These are phyloP conservation scores for Lucinisca nassula DNA, from an alignment of 2,888 invertebrate genomes.

Conservation along the genomic window DNA sequence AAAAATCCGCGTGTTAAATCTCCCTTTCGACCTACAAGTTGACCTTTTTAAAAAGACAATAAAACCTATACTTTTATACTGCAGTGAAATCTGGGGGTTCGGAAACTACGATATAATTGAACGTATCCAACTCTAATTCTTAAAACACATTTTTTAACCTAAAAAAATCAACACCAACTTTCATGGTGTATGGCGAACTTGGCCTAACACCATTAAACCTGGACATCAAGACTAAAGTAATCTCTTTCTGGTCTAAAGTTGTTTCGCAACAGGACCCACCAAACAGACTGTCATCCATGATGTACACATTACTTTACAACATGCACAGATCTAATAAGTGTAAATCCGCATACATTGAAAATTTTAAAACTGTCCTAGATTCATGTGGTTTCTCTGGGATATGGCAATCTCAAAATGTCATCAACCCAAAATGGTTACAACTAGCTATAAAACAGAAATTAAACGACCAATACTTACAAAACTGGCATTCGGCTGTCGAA, in stretches of 20 bases:
- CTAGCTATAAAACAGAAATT: constrained; percentile 1
- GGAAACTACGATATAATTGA: not conserved
- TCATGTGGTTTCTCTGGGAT: not conserved
- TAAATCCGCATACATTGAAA: not conserved
- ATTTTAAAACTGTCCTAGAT: not conserved
- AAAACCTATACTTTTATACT: not conserved
- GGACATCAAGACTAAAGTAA: not conserved
- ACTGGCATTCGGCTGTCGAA: not conserved
- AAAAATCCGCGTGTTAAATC: not conserved
- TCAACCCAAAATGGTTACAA: constrained; percentile 11
- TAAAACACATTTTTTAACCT: not conserved
- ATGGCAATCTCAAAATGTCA: not conserved
- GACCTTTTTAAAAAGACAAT: not conserved
- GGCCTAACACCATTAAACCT: not conserved
- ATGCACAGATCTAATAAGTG: not conserved
- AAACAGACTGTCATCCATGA: not conserved
- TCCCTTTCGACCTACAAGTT: not conserved
- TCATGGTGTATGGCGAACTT: not conserved
- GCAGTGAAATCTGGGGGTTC: not conserved
- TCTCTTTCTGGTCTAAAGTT: not conserved
- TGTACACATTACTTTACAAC: not conserved
- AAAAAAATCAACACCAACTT: not conserved
- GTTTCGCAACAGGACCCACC: not conserved
- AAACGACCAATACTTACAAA: not conserved
- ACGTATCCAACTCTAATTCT: not conserved